phyloP scores from a whole-genome alignment of 2,888 invertebrate genomes.

The Caenorhabditis sp. region DNA sequence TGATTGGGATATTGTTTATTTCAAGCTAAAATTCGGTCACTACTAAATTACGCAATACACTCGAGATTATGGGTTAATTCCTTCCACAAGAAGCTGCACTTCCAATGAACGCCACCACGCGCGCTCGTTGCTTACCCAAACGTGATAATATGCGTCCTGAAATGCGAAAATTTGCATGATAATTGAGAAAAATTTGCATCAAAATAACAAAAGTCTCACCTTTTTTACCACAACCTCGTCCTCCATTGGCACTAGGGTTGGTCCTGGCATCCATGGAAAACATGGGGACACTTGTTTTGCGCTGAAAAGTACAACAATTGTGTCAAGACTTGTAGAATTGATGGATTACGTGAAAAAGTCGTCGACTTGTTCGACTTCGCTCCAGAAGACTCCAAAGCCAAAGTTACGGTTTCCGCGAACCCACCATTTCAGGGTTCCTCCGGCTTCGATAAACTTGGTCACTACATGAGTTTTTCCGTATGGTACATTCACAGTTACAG shows the following conservation, averaged over 20 bases:
- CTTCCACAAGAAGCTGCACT: slow-evolving; percentile 48
- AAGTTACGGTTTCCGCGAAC: slow-evolving; percentile 60
- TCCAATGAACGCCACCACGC: slow-evolving; percentile 73
- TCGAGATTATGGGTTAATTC: slow-evolving; percentile 9
- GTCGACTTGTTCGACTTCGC: slow-evolving; percentile 46
- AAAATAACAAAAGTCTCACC: slow-evolving; percentile 28
- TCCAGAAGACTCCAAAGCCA: slow-evolving; percentile 62
- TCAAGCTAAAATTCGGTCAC: not conserved
- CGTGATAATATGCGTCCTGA: slow-evolving; percentile 68
- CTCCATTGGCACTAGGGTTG: slow-evolving; percentile 69
- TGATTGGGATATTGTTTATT: too few species aligned
- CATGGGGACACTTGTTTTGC: slow-evolving; percentile 64
- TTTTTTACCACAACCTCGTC: slow-evolving; percentile 55
- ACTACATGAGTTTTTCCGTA: slow-evolving; percentile 55
- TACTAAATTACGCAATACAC: not conserved
- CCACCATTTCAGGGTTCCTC: slow-evolving; percentile 56
- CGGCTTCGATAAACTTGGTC: slow-evolving; percentile 43
- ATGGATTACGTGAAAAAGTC: slow-evolving; percentile 52
- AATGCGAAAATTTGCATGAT: slow-evolving; percentile 29
- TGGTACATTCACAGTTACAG: slow-evolving; percentile 39
- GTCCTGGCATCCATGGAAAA: slow-evolving; percentile 75
- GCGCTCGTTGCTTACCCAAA: slow-evolving; percentile 72
- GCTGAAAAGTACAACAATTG: slow-evolving; percentile 31
- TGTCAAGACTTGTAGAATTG: not conserved
- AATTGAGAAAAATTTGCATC: not conserved